Percentiles rank a stretch among this genome's conserved stretches.
Evolutionary conservation across 2,888 invertebrate genomes (phyloP).

Genomic region (Calliphora vomitoria): DNA sequence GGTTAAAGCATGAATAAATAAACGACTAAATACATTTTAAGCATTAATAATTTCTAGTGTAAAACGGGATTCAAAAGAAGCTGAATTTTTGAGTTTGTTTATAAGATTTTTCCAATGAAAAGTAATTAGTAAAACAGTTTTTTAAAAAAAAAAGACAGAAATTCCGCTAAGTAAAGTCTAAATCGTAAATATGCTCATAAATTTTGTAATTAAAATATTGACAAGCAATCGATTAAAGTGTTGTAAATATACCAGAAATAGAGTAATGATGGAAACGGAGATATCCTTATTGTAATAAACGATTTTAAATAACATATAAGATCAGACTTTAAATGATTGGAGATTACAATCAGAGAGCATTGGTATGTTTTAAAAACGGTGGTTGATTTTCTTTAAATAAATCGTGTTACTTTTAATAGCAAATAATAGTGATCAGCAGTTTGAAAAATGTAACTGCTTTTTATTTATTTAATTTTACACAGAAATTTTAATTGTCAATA

Average conservation of each 20-base stretch:
- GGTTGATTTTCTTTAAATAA: too few species aligned
- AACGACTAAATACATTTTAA: constrained; percentile 12
- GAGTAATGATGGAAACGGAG: too few species aligned
- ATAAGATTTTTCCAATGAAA: constrained; percentile 16
- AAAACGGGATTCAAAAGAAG: neutral
- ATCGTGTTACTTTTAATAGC: too few species aligned
- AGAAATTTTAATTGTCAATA: too few species aligned
- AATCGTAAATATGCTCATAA: neutral
- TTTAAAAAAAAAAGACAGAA: neutral
- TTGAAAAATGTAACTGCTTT: too few species aligned
- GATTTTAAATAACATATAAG: too few species aligned
- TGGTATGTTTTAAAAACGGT: too few species aligned
- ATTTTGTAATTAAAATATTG: neutral
- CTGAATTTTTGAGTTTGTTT: neutral
- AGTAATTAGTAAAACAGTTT: constrained; percentile 1
- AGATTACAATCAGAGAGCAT: too few species aligned
- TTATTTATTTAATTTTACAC: too few species aligned
- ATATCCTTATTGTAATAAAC: too few species aligned
- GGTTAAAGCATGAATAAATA: constrained; percentile 31
- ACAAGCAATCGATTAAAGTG: neutral
- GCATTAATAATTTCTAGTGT: constrained; percentile 27
- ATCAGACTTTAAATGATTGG: too few species aligned
- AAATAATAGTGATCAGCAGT: too few species aligned
- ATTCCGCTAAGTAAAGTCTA: neutral
- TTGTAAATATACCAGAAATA: neutral